Conservation (phyloP, 2,888 invertebrate genomes). For the Cyrtodaria siliqua region DNA sequence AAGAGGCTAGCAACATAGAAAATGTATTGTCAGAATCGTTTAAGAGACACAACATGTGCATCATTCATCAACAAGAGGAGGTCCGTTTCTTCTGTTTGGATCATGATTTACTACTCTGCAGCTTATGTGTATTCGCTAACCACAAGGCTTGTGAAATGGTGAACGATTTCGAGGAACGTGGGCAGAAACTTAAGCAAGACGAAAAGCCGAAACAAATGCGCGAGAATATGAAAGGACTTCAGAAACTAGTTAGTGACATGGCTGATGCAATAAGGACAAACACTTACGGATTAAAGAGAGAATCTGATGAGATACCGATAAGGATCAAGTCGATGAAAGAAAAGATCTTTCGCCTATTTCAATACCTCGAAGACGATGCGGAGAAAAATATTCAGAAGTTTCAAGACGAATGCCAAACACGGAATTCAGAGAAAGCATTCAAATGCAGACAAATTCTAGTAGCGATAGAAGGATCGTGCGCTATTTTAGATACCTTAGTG, state of each 20-base stretch:
- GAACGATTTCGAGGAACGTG: slow-evolving; percentile 39
- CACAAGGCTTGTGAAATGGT: slow-evolving; percentile 53
- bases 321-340: slow-evolving; percentile 48
- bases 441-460: slow-evolving; percentile 42
- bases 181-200: slow-evolving; percentile 18
- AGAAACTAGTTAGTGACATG: slow-evolving; percentile 37
- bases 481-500: slow-evolving; percentile 33
- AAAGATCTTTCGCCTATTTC: slow-evolving; percentile 43
- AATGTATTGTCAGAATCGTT: slow-evolving; percentile 26
- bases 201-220: slow-evolving; percentile 19
- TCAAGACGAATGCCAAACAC: slow-evolving; percentile 34
- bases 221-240: slow-evolving; percentile 46
- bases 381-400: slow-evolving; percentile 27
- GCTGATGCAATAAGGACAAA: slow-evolving; percentile 45
- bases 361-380: slow-evolving; percentile 47
- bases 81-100: slow-evolving; percentile 41
- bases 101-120: slow-evolving; percentile 47
- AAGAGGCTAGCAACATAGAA: slow-evolving; percentile 26
- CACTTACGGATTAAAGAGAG: slow-evolving; percentile 34
- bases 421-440: slow-evolving; percentile 45
- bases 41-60: slow-evolving; percentile 41
- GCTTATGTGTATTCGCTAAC: slow-evolving; percentile 28
- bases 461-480: slow-evolving; percentile 48
- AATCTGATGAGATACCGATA: slow-evolving; percentile 45
- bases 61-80: slow-evolving; percentile 31